phyloP scores from a whole-genome alignment of 2,888 invertebrate species.

The Esperia sulphurella region DNA sequence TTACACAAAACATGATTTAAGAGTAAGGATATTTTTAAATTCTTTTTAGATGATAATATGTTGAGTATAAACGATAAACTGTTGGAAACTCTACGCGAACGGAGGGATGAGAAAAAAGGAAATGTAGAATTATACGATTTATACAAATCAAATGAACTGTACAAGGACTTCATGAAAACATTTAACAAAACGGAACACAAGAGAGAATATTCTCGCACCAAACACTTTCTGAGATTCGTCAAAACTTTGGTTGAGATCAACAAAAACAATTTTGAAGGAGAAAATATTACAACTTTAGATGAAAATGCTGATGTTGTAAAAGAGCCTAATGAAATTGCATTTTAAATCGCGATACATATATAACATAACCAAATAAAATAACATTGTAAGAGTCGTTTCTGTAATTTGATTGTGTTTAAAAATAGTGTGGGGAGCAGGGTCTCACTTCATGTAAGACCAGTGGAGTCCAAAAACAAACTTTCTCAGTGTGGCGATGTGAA shows the following conservation, averaged over 20 bases:
- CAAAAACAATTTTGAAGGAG: constrained; percentile 29
- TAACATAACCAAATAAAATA: too few relatives aligned
- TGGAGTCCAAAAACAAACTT: too few relatives aligned
- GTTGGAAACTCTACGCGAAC: constrained; percentile 8
- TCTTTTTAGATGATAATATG: constrained; percentile 29
- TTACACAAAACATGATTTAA: neutral
- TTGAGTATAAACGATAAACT: constrained; percentile 12
- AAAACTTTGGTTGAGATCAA: constrained; percentile 48
- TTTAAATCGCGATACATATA: too few relatives aligned
- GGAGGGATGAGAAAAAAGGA: constrained; percentile 12
- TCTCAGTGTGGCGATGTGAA: too few relatives aligned
- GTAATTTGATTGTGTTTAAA: too few relatives aligned
- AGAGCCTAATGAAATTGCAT: constrained; percentile 8
- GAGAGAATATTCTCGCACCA: constrained; percentile 18
- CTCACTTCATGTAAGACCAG: too few relatives aligned
- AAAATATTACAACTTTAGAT: constrained; percentile 19
- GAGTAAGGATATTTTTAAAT: neutral
- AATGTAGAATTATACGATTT: constrained; percentile 38
- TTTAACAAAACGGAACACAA: constrained; percentile 26
- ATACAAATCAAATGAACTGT: constrained; percentile 33
- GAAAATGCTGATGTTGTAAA: constrained; percentile 35
- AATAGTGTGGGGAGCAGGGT: too few relatives aligned
- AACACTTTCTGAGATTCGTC: constrained; percentile 45
- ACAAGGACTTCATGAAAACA: constrained; percentile 25
- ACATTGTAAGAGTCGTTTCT: too few relatives aligned